These are phyloP conservation scores for Diabrotica undecimpunctata DNA, from an alignment of 1,140 invertebrate genomes.

Conservation along the genomic window DNA sequence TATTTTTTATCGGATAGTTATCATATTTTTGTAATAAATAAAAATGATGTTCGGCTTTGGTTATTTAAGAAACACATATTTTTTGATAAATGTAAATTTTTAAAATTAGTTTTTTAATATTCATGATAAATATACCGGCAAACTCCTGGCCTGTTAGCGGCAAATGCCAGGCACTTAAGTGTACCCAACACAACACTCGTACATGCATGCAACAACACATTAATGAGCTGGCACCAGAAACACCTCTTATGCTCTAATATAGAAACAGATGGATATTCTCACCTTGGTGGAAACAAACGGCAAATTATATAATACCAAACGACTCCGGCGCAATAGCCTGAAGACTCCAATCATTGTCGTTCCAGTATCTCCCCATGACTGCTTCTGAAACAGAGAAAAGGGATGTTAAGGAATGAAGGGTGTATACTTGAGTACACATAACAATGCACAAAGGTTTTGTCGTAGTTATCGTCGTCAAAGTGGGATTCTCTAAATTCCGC, in stretches of 20 bases:
- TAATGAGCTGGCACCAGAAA: no score
- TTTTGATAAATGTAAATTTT: no score
- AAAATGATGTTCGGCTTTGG: no score
- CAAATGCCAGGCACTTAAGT: no score
- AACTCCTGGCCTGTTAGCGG: no score
- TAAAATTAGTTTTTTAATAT: no score
- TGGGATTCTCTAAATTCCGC: conserved; percentile 7
- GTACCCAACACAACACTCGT: no score
- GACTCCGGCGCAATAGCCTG: background rate
- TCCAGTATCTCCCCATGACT: conserved; percentile 8
- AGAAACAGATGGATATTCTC: conserved; percentile 11
- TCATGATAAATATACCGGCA: no score
- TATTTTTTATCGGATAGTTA: no score
- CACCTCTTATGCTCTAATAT: background rate
- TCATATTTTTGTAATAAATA: no score
- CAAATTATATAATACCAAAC: conserved; percentile 12
- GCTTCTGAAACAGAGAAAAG: conserved; percentile 12
- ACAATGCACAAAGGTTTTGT: conserved; percentile 1
- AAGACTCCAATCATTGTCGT: conserved; percentile 13
- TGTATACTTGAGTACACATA: background rate
- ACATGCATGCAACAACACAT: no score
- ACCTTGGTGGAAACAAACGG: conserved; percentile 3
- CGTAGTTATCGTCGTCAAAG: conserved; percentile 7
- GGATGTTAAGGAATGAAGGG: conserved; percentile 9
- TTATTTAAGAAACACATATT: no score